phyloP scores from a whole-genome alignment of 2,797 vertebrate genomes.

The Tiaroga cobitis region DNA sequence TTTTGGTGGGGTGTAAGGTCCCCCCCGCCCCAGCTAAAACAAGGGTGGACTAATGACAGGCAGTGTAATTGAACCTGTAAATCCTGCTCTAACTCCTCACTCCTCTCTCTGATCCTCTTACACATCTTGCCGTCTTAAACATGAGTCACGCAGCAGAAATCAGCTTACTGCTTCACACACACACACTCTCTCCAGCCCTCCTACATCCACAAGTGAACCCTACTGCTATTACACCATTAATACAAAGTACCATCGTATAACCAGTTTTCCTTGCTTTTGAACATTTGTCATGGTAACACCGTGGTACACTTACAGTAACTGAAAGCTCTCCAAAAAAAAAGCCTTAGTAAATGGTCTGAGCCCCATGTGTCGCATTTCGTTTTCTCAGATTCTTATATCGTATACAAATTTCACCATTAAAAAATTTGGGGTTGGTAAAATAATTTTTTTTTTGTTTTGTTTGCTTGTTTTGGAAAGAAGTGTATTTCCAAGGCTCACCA shows the following conservation, averaged over 20 bases:
- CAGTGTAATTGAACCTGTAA: constrained; percentile 52
- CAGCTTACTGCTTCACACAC: constrained; percentile 33
- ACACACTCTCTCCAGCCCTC: constrained; percentile 1
- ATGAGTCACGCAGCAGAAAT: constrained; percentile 49
- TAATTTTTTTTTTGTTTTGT: neutral
- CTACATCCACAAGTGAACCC: neutral
- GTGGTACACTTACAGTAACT: neutral
- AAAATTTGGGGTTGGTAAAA: neutral
- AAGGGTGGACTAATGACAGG: constrained; percentile 43
- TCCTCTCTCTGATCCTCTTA: constrained; percentile 57
- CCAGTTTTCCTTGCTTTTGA: constrained; percentile 1
- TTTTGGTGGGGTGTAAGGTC: neutral
- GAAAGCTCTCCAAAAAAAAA: neutral
- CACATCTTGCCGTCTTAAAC: constrained; percentile 44
- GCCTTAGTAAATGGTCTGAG: neutral
- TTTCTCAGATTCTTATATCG: neutral
- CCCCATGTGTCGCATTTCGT: neutral
- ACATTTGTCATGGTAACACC: constrained; percentile 5
- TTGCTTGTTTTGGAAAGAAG: no score
- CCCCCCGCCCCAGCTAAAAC: neutral
- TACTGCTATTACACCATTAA: constrained; percentile 11
- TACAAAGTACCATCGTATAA: constrained; percentile 5
- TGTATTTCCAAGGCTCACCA: no score
- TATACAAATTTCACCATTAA: no score
- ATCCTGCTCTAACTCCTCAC: constrained; percentile 51